phyloP scores from a whole-genome alignment of 1,140 invertebrate genomes.

The Penaeus indicus region DNA sequence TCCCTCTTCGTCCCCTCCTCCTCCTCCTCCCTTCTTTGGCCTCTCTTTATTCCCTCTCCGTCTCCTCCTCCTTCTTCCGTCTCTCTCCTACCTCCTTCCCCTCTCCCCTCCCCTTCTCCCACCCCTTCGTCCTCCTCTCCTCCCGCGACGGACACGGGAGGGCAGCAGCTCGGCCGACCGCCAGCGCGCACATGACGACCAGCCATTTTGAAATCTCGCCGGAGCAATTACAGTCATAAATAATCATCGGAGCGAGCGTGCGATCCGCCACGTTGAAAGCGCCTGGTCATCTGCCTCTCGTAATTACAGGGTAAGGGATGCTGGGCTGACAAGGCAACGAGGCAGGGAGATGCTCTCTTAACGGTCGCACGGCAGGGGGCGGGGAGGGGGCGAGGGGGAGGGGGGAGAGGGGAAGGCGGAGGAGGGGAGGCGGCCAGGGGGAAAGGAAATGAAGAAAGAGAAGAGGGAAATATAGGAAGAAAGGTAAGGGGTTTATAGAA shows the following conservation, averaged over 20 bases:
- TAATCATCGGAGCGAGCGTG: no score
- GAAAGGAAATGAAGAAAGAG: neutral
- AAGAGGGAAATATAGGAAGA: neutral
- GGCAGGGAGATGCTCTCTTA: conserved; percentile 41
- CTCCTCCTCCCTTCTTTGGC: neutral
- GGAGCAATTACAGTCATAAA: no score
- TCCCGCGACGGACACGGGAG: neutral
- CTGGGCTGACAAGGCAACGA: neutral
- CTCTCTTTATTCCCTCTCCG: neutral
- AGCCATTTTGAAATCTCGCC: no score
- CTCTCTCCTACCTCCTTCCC: neutral
- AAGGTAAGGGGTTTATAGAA: neutral
- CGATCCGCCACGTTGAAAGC: no score
- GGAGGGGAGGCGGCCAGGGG: neutral
- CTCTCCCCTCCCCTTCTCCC: neutral
- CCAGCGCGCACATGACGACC: no score
- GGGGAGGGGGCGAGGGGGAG: neutral
- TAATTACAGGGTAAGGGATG: neutral
- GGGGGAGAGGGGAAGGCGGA: neutral
- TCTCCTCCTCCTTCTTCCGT: neutral
- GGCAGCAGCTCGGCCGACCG: no score
- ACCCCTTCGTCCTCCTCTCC: neutral
- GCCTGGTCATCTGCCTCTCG: no score
- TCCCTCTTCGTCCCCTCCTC: neutral
- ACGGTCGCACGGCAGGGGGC: conserved; percentile 45